phyloP scores from a whole-genome alignment of 2,888 invertebrate species.

The Morpho deidamia region DNA sequence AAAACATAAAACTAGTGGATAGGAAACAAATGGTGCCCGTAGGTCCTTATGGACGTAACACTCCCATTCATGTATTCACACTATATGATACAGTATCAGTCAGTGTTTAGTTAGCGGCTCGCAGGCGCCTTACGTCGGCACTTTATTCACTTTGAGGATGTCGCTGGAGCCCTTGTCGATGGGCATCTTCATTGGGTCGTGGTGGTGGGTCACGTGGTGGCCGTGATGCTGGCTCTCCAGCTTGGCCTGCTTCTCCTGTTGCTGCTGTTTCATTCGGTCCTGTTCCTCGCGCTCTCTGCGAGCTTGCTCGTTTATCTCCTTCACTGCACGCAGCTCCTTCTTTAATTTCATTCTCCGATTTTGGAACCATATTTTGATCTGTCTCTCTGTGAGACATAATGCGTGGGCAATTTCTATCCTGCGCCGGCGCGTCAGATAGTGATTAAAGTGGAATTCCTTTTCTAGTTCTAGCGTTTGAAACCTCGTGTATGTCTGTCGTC shows the following conservation, averaged over 20 bases:
- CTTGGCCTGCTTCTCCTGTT: slow-evolving; percentile 91
- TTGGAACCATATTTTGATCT: slow-evolving; percentile 98
- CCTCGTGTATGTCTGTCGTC: slow-evolving; percentile 98
- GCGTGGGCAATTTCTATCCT: slow-evolving; percentile 98
- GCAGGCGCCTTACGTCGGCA: slow-evolving; percentile 83
- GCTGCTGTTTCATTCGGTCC: slow-evolving; percentile 93
- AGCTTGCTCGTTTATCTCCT: slow-evolving; percentile 96
- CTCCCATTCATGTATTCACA: slow-evolving; percentile 68
- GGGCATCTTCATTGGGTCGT: slow-evolving; percentile 85
- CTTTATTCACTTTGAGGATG: slow-evolving; percentile 88
- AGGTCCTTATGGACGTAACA: slow-evolving; percentile 68
- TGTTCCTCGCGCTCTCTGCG: slow-evolving; percentile 94
- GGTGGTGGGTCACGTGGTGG: slow-evolving; percentile 84
- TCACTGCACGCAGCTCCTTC: slow-evolving; percentile 95
- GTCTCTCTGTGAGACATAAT: slow-evolving; percentile 95
- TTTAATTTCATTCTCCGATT: slow-evolving; percentile 98
- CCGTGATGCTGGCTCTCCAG: slow-evolving; percentile 85
- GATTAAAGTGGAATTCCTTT: slow-evolving; percentile 99
- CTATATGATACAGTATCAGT: slow-evolving; percentile 78
- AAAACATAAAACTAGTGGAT: slow-evolving; percentile 76
- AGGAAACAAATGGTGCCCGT: slow-evolving; percentile 66
- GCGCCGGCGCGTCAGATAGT: slow-evolving; percentile 96
- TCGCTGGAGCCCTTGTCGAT: slow-evolving; percentile 86
- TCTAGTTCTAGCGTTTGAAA: slow-evolving; percentile 99
- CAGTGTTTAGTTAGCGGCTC: slow-evolving; percentile 58